Base-by-base conservation (phyloP, 2,888 invertebrate species). In the Nephrocerus scutellatus region DNA sequence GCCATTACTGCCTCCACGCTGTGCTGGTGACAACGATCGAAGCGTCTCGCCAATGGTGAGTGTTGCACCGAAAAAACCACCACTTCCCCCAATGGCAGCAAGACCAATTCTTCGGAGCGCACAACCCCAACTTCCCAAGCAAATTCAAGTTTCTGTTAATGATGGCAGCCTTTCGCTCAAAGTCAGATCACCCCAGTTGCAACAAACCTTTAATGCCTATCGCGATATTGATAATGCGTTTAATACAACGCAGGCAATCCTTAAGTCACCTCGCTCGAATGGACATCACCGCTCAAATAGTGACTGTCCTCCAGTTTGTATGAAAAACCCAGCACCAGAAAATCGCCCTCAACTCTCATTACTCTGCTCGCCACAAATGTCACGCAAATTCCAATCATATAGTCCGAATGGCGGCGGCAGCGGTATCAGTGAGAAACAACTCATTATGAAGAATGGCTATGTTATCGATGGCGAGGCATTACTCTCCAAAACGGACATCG, bases 51-150 rank as follows among this genome's bases (percentile, higher is more conserved):
- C 55, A 22, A 48, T 51, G 57, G 63, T 64, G 59, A 59, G 60
- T 58, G 54, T 52, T 36, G 78, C 80, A 18, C 82, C 82, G 8
- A 80, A 80, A 57, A 84, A 82, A 63, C 82, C 82, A 23, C 82
- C 82, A 19, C 61, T 83, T 53, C 82, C 83, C 42, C 82, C 82
- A 14, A 76, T 80, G 28, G 78, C 80, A 36, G 55, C 52, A 42
- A 62, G 65, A 34, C 63, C 66, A 20, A 52, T 53, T 30, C 45
- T 56, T 33, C 60, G 63, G 6, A 77, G 77, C 42, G 68, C 77
- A 50, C 78, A 79, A 60, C 73, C 75, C 6, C 67, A 78, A 54
- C 67, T 75, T 55, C 75, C 76, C 57, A 66, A 70, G 1, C 69
- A 67, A 46, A 68, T 41, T 34, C 47, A 31, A 44, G 29, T 25